Base-by-base conservation (phyloP, 2,113 vertebrate genomes). In the Pontoporia blainvillei region DNA sequence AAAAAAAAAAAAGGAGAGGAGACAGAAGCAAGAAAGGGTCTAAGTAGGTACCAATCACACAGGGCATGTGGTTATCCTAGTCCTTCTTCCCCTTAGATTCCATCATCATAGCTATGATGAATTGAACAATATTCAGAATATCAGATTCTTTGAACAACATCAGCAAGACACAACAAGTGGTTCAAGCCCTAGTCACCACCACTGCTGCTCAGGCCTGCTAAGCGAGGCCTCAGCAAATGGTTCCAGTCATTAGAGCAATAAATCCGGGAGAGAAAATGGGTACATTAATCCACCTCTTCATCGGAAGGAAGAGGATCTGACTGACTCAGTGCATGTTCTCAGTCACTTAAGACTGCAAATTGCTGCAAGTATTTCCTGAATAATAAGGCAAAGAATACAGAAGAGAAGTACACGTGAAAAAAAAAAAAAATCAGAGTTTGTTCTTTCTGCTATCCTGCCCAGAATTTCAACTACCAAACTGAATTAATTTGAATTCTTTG, bases 391-490 rank as follows among this genome's bases (percentile, higher is more conserved):
- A 90, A 85, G 41, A 83, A 73, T n/a, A 84, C 3, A 52, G 57
- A 69, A 59, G 39, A 86, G 29, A 79, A 83, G 21, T 75, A 49
- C 39, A 73, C 6, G 46, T 29, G 10, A 39, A 13, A 44, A 44
- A 44, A 49, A 49, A 20, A 44, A 64, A 75, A 71, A 86, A 69
- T 41, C 17, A 6, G 11, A 64, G 39, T 49, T 61, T 61, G n/a
- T 72, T 90, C 36, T 92, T 21, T 49, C 15, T 69, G 78, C 64
- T 92, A 78, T n/a, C 23, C 66, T 86, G 72, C 41, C 69, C 79
- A 79, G 90, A 94, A 93, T 96, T 95, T 94, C 90, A 92, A 86
- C 46, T 49, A 59, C 49, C 29, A 79, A 78, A 95, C 59, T 54
- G 20, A 91, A 76, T 52, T 54, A 79, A 91, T 89, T 82, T 79